phyloP scores from a whole-genome alignment of 2,113 vertebrate species.

The Scomber colias region DNA sequence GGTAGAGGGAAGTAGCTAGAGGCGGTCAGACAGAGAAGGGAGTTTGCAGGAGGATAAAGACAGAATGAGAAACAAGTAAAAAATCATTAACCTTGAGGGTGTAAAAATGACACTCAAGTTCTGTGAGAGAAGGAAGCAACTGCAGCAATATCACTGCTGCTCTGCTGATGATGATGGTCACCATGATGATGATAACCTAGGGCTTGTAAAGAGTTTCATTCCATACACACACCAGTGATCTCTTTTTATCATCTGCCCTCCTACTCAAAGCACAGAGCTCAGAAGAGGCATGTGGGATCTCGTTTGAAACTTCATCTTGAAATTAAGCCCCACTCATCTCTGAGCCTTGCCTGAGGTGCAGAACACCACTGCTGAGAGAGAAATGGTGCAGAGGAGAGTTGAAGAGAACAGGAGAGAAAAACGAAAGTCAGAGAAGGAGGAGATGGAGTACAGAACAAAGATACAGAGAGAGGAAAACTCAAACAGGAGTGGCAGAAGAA shows the following conservation, averaged over 20 bases:
- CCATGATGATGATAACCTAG: constrained; percentile 61
- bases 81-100: constrained; percentile 38
- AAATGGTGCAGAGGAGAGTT: constrained; percentile 40
- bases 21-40: background rate
- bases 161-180: constrained; percentile 59
- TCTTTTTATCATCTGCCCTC: constrained; percentile 59
- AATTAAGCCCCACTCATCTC: constrained; percentile 65
- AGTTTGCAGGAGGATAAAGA: constrained; percentile 16
- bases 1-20: constrained; percentile 14
- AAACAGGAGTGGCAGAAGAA: background rate
- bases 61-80: constrained; percentile 15
- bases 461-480: constrained; percentile 14
- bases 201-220: constrained; percentile 56
- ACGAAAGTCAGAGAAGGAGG: background rate
- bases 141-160: constrained; percentile 23
- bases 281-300: constrained; percentile 47
- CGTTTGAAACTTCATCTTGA: constrained; percentile 64
- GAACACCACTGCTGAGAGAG: constrained; percentile 43
- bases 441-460: constrained; percentile 15
- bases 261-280: constrained; percentile 54
- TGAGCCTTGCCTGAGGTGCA: constrained; percentile 55
- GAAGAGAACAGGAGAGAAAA: background rate
- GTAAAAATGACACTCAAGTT: constrained; percentile 29
- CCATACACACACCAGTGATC: constrained; percentile 47
- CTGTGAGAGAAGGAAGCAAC: constrained; percentile 11